Percentiles rank a stretch among this genome's conserved stretches.
These are phyloP conservation scores for Monodelphis domestica DNA, from an alignment of 2,797 vertebrate species.

Conservation along the genomic window DNA sequence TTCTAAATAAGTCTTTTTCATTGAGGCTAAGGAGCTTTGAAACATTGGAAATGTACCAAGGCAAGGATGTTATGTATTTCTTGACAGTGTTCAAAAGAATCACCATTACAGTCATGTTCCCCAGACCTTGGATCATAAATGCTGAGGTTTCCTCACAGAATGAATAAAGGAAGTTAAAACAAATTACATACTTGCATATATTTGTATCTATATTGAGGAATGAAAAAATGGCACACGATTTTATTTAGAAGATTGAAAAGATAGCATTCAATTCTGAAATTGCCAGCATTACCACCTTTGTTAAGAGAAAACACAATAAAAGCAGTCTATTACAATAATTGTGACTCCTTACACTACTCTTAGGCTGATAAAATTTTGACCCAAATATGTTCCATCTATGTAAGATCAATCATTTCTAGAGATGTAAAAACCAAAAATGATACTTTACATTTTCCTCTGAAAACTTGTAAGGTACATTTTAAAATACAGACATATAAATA, in stretches of 20 bases:
- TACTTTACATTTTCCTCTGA: background rate
- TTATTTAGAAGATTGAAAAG: background rate
- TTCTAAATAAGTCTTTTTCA: slow-evolving; percentile 2
- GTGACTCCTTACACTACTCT: background rate
- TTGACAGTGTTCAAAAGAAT: background rate
- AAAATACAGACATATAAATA: background rate
- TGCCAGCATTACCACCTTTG: background rate
- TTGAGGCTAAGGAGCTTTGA: background rate
- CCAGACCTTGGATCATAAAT: background rate
- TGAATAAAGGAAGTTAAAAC: background rate
- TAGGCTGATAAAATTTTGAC: background rate
- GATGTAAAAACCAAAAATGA: background rate
- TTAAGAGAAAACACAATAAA: background rate
- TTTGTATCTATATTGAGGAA: background rate
- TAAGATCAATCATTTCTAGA: background rate
- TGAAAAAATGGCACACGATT: background rate
- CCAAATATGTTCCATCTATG: background rate
- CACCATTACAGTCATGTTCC: background rate
- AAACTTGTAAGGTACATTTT: background rate
- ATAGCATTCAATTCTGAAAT: background rate
- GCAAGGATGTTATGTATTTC: background rate
- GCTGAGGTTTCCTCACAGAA: background rate
- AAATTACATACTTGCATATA: background rate
- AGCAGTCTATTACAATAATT: background rate
- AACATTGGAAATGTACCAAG: background rate